Evolutionary conservation across 2,113 vertebrate species (phyloP).

Genomic region (Helogale parvula): DNA sequence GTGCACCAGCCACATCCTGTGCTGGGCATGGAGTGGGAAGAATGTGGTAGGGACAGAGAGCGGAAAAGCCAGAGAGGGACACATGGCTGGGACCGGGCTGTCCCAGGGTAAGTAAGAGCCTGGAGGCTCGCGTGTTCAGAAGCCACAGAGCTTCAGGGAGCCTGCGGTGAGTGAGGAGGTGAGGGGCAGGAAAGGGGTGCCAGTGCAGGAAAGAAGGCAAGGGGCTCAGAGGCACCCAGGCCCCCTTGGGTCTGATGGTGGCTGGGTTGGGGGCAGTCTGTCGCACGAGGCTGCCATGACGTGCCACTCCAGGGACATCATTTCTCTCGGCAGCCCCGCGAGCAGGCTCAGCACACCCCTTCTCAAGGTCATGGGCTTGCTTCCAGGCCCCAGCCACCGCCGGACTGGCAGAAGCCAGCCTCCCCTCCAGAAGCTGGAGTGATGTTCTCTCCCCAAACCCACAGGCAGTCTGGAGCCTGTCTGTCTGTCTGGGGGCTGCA

Average conservation of each 20-base stretch:
- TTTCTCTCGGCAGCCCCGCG: neutral
- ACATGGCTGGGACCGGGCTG: neutral
- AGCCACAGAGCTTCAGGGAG: neutral
- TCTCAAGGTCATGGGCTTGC: accelerated
- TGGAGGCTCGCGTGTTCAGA: accelerated
- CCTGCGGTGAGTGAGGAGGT: neutral
- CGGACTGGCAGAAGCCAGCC: neutral
- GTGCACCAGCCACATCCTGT: neutral
- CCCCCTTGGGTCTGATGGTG: neutral
- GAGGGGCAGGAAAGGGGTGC: neutral
- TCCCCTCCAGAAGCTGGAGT: neutral
- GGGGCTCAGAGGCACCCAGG: neutral
- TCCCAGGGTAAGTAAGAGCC: neutral
- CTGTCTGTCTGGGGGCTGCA: neutral
- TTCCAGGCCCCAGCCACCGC: neutral
- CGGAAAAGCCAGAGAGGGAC: neutral
- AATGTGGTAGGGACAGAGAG: neutral
- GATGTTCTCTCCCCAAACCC: neutral
- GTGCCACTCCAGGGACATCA: neutral
- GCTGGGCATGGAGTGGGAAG: neutral
- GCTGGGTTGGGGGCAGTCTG: neutral
- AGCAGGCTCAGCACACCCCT: neutral
- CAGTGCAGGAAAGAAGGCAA: neutral
- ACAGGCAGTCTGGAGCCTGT: neutral
- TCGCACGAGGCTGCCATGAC: neutral